Conservation (phyloP, 2,113 vertebrate species). For the Dromiciops gliroides region DNA sequence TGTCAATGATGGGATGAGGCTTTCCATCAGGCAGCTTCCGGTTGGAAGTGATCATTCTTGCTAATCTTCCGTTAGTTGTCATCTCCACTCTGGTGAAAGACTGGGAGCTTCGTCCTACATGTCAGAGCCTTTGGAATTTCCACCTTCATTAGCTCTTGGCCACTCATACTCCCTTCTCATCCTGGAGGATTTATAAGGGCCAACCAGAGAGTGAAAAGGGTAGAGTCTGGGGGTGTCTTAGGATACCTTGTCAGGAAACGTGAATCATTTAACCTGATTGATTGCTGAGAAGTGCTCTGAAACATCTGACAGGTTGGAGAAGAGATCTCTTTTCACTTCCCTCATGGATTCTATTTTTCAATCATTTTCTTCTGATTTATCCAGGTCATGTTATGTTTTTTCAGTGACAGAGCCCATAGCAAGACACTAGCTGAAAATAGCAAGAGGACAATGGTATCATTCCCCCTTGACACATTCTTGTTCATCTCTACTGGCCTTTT, state of each 20-base stretch:
- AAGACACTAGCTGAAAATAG: background rate
- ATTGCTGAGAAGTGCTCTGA: background rate
- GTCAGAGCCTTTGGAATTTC: background rate
- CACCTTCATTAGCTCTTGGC: background rate
- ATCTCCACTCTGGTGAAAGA: background rate
- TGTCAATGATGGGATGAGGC: background rate
- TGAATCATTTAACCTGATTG: accelerated
- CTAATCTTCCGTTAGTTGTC: background rate
- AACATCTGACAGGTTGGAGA: background rate
- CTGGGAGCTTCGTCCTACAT: background rate
- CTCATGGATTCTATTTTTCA: background rate
- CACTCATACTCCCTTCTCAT: background rate
- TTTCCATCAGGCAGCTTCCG: background rate
- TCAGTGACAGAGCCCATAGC: background rate
- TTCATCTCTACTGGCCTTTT: background rate
- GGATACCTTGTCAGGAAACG: background rate
- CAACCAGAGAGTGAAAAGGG: background rate
- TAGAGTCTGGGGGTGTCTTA: background rate
- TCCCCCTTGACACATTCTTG: background rate
- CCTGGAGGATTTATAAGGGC: background rate
- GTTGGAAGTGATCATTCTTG: background rate
- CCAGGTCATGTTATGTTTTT: background rate
- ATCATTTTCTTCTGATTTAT: background rate
- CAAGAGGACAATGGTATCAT: background rate
- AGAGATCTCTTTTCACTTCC: no score